Percentiles rank a stretch among this genome's conserved stretches.
phyloP scores from a whole-genome alignment of 2,888 invertebrate species.

The Pardosa pseudoannulata region DNA sequence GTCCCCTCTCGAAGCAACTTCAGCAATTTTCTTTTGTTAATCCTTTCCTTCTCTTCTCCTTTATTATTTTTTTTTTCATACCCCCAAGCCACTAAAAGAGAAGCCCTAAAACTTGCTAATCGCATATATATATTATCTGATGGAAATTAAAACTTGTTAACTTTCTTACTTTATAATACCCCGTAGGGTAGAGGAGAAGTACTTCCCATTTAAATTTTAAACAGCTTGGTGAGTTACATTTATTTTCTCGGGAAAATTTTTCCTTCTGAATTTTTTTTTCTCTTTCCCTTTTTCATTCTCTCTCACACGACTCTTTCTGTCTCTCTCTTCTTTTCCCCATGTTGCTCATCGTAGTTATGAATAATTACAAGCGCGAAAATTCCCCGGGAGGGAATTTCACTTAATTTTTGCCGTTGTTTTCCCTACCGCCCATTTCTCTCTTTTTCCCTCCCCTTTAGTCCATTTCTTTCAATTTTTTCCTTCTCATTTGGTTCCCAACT shows the following conservation, averaged over 20 bases:
- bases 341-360: conserved; percentile 51
- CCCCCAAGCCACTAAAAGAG: neutral
- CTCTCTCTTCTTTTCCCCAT: conserved; percentile 25
- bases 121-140: conserved; percentile 46
- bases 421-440: too few species aligned
- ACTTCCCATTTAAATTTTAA: conserved; percentile 67
- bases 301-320: neutral
- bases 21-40: conserved; percentile 49
- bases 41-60: conserved; percentile 1
- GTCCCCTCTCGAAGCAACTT: conserved; percentile 18
- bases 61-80: too few species aligned
- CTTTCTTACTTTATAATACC: conserved; percentile 50
- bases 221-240: conserved; percentile 44
- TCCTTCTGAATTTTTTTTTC: conserved; percentile 4
- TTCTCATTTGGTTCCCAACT: conserved; percentile 57
- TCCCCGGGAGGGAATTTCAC: conserved; percentile 43
- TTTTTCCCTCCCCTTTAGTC: neutral
- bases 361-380: conserved; percentile 60
- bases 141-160: conserved; percentile 71
- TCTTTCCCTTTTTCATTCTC: conserved; percentile 1
- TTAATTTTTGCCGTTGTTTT: conserved; percentile 47
- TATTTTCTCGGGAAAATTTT: neutral
- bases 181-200: conserved; percentile 26
- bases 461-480: conserved; percentile 27
- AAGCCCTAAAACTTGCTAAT: conserved; percentile 37